Evolutionary conservation across 1,140 invertebrate species (phyloP), one percentile per base, ranked within the genome.

Genomic region (Helicoverpa armigera): DNA sequence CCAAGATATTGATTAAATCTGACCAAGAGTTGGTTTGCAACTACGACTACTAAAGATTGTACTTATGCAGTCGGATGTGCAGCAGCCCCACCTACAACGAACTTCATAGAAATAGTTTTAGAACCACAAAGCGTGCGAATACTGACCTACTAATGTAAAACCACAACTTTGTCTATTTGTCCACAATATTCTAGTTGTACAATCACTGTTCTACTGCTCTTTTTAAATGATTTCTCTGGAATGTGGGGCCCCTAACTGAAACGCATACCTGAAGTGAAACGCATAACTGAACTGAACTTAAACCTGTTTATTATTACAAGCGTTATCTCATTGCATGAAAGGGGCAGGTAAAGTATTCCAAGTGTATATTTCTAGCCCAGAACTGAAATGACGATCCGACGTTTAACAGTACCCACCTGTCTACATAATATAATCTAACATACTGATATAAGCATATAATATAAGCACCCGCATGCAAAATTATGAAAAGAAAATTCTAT

Each of bases 121-220:
- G 43, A 76, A 76, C 58, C 23, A 63, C 35, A 76, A 63, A 54
- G 61, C 75, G 29, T 77, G 61, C 43, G 67, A 67, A 65, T 75
- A 61, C 56, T 75, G 43, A 75, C 31, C 35, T 63, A 65, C 60
- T 35, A 65, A 77, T 51, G 50, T 60, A 51, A 65, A 77, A 67
- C 61, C 43, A 48, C 43, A 48, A 31, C 23, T 77, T 77, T 54
- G 60, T 50, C 23, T 67, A 67, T 65, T 77, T 77, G 56, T 53
- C 54, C 75, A 63, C 60, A 53, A 63, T 35, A 65, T 67, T 77
- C 61, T 67, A 53, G 48, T 51, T 65, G 61, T 29, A 70, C 18
- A 70, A 53, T 70, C 16, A 53, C 67, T 54, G 53, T 70, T 70
- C 53, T 53, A 54, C 18, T 67, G 63, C 43, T 67, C 29, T 67